Percentiles rank a stretch among this genome's conserved stretches.
Evolutionary conservation across 2,797 vertebrate genomes (phyloP).

Genomic region (Chelon auratus): DNA sequence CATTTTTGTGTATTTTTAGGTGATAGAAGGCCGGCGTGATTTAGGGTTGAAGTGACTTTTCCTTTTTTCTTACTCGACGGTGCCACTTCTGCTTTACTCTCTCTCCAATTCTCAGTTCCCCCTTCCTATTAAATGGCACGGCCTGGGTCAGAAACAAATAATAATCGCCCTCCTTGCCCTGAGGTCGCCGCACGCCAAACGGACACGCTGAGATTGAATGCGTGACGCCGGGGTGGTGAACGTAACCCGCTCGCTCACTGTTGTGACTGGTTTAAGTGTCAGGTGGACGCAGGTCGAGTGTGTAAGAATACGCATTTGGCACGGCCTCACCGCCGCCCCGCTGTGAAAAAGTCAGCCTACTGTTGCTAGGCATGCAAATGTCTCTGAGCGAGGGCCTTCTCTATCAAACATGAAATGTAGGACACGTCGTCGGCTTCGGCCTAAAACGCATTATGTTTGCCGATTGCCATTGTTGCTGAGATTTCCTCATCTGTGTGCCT

Average conservation of each 20-base stretch:
- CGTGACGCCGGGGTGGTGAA: background rate
- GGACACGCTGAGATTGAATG: background rate
- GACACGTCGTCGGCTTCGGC: background rate
- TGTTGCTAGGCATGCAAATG: slow-evolving; percentile 30
- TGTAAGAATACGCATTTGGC: slow-evolving; percentile 21
- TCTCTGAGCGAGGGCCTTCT: background rate
- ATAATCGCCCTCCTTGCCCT: slow-evolving; percentile 3
- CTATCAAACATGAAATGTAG: slow-evolving; percentile 16
- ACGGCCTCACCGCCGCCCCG: background rate
- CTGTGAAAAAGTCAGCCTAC: slow-evolving; percentile 9
- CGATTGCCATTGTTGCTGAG: too few relatives aligned
- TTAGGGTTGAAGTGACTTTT: slow-evolving; percentile 25
- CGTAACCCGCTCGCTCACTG: background rate
- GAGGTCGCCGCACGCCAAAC: slow-evolving; percentile 6
- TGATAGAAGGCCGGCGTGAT: slow-evolving; percentile 4
- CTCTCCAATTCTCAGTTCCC: slow-evolving; percentile 60
- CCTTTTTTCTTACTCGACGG: slow-evolving; percentile 37
- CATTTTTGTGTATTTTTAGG: background rate
- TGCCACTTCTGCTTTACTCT: slow-evolving; percentile 64
- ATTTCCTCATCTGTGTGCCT: too few relatives aligned
- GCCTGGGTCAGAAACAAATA: slow-evolving; percentile 40
- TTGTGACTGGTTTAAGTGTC: background rate
- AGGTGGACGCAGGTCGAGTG: slow-evolving; percentile 1
- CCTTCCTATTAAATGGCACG: slow-evolving; percentile 48
- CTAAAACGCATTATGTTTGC: background rate